Evolutionary conservation across 1,140 invertebrate species (phyloP).

Genomic region (Olivierus martensii): DNA sequence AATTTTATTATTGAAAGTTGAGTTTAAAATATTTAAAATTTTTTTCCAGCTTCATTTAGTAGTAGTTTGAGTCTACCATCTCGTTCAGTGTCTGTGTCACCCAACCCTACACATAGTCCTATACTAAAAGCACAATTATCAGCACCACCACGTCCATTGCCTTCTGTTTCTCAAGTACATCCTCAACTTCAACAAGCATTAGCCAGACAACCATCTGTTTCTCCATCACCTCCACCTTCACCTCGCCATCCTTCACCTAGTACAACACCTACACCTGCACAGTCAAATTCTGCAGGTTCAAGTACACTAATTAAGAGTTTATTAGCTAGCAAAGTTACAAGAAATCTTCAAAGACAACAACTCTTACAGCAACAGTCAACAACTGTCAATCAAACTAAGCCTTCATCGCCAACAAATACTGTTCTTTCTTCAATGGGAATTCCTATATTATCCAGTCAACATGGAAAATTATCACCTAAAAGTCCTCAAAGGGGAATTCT

Average conservation of each 20-base stretch:
- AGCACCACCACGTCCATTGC: conserved; percentile 37
- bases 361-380: neutral
- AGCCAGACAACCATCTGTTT: conserved; percentile 2
- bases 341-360: conserved; percentile 23
- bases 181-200: conserved; percentile 2
- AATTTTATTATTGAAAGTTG: too few species aligned
- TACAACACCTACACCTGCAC: conserved; percentile 23
- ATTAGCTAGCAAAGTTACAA: conserved; percentile 60
- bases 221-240: conserved; percentile 23
- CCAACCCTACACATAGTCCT: conserved; percentile 12
- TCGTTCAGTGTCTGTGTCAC: neutral
- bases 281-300: conserved; percentile 8
- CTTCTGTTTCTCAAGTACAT: conserved; percentile 17
- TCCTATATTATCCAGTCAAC: too few species aligned
- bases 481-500: too few species aligned
- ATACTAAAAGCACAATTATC: conserved; percentile 62
- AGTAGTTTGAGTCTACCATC: too few species aligned
- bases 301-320: conserved; percentile 69
- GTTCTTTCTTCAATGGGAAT: too few species aligned
- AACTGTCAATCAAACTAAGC: neutral
- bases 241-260: conserved; percentile 20
- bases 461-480: too few species aligned
- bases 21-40: too few species aligned
- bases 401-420: too few species aligned
- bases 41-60: too few species aligned